Percentiles rank a stretch among this genome's conserved stretches.
phyloP scores from a whole-genome alignment of 2,888 invertebrate species.

The Branchellion lobata region DNA sequence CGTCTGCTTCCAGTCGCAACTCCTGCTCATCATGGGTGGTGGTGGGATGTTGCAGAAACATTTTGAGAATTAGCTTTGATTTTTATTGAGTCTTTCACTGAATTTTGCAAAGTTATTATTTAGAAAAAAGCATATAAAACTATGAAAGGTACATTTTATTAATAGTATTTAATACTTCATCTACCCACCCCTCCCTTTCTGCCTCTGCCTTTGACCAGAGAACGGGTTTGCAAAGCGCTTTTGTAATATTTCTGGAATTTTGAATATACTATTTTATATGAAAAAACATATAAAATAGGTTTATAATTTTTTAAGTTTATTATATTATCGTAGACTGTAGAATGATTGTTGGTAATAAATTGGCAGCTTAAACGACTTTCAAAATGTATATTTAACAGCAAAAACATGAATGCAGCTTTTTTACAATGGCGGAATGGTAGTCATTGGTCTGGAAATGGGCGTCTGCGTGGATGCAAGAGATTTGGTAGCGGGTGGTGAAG shows the following conservation, averaged over 20 bases:
- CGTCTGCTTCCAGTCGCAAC: constrained; percentile 65
- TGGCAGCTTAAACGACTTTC: neutral
- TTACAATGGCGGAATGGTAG: constrained; percentile 71
- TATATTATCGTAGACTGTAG: neutral
- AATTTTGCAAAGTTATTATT: too few species aligned
- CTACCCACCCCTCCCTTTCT: constrained; percentile 49
- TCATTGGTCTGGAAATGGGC: constrained; percentile 71
- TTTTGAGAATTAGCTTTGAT: neutral
- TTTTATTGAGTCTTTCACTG: neutral
- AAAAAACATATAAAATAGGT: neutral
- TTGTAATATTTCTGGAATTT: constrained; percentile 65
- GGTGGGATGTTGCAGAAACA: too few species aligned
- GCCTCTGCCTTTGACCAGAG: constrained; percentile 63
- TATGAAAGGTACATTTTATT: too few species aligned
- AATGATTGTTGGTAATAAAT: neutral
- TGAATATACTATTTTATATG: too few species aligned
- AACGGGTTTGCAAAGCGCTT: constrained; percentile 68
- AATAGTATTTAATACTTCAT: constrained; percentile 31
- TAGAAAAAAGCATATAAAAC: too few species aligned
- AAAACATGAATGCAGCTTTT: neutral
- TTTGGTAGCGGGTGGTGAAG: constrained; percentile 70
- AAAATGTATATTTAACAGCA: too few species aligned
- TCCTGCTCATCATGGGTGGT: constrained; percentile 54
- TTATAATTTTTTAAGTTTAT: neutral
- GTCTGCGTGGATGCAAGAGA: constrained; percentile 72